Evolutionary conservation across 2,113 vertebrate species (phyloP).

Genomic region (Cephalopholis sonnerati): DNA sequence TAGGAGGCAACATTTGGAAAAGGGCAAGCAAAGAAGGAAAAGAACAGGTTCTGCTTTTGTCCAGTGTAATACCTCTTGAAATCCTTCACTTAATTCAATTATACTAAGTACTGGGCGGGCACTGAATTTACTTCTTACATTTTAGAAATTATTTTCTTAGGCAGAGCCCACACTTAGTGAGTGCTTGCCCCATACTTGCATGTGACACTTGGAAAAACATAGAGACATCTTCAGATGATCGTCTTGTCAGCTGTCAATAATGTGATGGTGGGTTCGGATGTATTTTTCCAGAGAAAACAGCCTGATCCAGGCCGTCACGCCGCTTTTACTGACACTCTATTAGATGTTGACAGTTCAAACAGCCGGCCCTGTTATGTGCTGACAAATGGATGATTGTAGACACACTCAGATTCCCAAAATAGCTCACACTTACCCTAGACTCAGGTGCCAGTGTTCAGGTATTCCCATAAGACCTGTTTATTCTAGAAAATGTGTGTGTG

Average conservation of each 20-base stretch:
- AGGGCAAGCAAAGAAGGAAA: neutral
- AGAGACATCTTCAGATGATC: neutral
- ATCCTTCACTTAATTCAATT: neutral
- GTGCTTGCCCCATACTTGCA: neutral
- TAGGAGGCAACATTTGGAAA: neutral
- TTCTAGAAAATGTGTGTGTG: conserved; percentile 24
- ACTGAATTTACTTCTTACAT: too few relatives aligned
- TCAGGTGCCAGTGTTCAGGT: conserved; percentile 50
- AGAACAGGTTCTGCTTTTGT: neutral
- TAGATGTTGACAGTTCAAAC: conserved; percentile 52
- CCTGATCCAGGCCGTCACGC: neutral
- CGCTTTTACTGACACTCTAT: neutral
- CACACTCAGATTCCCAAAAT: conserved; percentile 44
- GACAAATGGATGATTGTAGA: conserved; percentile 45
- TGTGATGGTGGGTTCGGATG: neutral
- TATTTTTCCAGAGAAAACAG: neutral
- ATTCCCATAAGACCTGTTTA: conserved; percentile 45
- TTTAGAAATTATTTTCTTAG: neutral
- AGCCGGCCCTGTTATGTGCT: neutral
- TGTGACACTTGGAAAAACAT: neutral
- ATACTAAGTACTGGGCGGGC: too few relatives aligned
- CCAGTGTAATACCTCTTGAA: neutral
- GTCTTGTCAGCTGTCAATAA: neutral
- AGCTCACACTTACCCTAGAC: conserved; percentile 21
- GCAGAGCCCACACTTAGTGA: neutral